Percentiles rank a stretch among this genome's conserved stretches.
phyloP scores from a whole-genome alignment of 2,888 invertebrate genomes.

The Cryptosula pallasiana region DNA sequence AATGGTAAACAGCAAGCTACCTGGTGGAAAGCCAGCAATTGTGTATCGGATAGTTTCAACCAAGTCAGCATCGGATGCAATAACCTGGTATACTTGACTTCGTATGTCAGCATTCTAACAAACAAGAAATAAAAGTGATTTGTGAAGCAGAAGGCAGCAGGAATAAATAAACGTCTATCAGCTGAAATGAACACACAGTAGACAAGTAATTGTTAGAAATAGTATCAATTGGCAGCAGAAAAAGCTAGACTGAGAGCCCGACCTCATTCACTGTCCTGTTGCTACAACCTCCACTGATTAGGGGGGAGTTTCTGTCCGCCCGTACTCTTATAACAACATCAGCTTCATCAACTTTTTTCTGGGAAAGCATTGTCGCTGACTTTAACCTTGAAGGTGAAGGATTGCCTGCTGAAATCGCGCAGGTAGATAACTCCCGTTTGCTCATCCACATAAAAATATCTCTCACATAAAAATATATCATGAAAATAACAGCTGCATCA shows the following conservation, averaged over 20 bases:
- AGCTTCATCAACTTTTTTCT: not conserved
- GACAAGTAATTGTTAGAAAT: too few species aligned
- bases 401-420: constrained; percentile 26
- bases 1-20: constrained; percentile 10
- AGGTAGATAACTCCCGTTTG: constrained; percentile 38
- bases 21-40: constrained; percentile 4
- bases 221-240: too few species aligned
- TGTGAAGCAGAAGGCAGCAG: too few species aligned
- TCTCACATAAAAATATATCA: too few species aligned
- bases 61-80: not conserved
- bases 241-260: too few species aligned
- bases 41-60: not conserved
- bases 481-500: constrained; percentile 30
- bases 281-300: not conserved
- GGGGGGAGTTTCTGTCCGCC: constrained; percentile 8
- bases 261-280: not conserved
- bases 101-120: not conserved
- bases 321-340: not conserved
- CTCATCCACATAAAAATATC: constrained; percentile 42
- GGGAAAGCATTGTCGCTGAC: not conserved
- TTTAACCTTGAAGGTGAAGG: constrained; percentile 14
- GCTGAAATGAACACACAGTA: too few species aligned
- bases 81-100: not conserved
- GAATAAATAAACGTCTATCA: too few species aligned
- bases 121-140: not conserved